phyloP scores from a whole-genome alignment of 2,113 vertebrate genomes.

The Rhineura floridana region DNA sequence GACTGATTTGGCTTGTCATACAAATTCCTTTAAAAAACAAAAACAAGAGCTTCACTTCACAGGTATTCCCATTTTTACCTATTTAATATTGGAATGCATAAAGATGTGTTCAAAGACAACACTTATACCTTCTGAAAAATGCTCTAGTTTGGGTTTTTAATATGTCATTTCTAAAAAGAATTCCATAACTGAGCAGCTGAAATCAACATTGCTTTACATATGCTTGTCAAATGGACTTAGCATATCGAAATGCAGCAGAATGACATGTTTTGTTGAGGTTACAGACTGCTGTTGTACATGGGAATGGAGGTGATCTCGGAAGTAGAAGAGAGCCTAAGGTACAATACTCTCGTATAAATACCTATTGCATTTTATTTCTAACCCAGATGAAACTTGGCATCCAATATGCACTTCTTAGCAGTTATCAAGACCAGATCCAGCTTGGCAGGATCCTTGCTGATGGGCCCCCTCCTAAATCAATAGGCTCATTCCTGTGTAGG shows the following conservation, averaged over 20 bases:
- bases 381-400: not conserved
- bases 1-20: not conserved
- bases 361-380: not conserved
- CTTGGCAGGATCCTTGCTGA: no score
- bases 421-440: not conserved
- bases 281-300: not conserved
- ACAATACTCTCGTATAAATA: no score
- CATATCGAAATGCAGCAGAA: not conserved
- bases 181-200: not conserved
- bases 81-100: not conserved
- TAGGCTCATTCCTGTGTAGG: no score
- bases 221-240: not conserved
- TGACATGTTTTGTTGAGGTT: not conserved
- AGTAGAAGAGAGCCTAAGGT: not conserved
- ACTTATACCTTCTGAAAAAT: not conserved
- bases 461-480: no score
- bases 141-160: not conserved
- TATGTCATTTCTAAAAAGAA: not conserved
- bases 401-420: not conserved
- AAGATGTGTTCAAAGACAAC: not conserved
- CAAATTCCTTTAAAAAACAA: not conserved
- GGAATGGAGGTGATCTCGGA: not conserved
- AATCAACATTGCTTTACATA: not conserved
- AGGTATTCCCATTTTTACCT: not conserved
- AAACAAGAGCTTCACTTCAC: not conserved